A percentile compares a stretch with the other conserved stretches of the same genome.
Evolutionary conservation across 2,888 invertebrate genomes (phyloP).

Genomic region (Lagria hirta): DNA sequence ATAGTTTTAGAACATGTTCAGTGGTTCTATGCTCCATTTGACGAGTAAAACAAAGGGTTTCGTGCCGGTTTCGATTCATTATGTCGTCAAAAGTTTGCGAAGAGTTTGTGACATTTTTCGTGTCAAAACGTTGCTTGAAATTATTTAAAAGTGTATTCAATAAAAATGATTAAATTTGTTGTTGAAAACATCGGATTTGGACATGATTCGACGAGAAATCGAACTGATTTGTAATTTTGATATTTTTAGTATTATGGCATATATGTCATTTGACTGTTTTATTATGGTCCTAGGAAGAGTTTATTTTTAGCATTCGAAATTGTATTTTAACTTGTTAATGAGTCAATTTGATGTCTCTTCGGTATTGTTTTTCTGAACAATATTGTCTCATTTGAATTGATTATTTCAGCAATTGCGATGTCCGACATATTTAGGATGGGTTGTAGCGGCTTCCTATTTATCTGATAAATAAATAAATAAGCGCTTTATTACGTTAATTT

Average conservation of each 20-base stretch:
- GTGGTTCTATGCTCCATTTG: too few species aligned
- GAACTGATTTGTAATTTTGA: too few species aligned
- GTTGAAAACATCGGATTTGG: not conserved
- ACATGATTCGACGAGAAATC: too few species aligned
- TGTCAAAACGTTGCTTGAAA: not conserved
- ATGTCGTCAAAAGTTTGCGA: conserved; percentile 11
- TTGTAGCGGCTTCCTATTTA: conserved; percentile 37
- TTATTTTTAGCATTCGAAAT: not conserved
- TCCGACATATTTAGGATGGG: conserved; percentile 40
- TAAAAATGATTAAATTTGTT: not conserved
- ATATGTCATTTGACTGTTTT: conserved; percentile 15
- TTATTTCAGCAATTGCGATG: conserved; percentile 32
- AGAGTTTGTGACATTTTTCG: conserved; percentile 12
- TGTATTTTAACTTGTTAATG: conserved; percentile 2
- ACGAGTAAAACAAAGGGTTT: too few species aligned
- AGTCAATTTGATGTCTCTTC: not conserved
- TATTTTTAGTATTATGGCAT: conserved; percentile 16
- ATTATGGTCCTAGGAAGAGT: conserved; percentile 1
- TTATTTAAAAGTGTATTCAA: not conserved
- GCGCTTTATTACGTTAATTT: conserved; percentile 29
- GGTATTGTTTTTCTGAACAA: conserved; percentile 19
- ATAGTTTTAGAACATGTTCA: not conserved
- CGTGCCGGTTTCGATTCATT: conserved; percentile 18
- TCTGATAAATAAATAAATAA: conserved; percentile 36
- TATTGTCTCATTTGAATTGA: conserved; percentile 42